phyloP scores from a whole-genome alignment of 2,888 invertebrate species.

The Oxycera nigricornis region DNA sequence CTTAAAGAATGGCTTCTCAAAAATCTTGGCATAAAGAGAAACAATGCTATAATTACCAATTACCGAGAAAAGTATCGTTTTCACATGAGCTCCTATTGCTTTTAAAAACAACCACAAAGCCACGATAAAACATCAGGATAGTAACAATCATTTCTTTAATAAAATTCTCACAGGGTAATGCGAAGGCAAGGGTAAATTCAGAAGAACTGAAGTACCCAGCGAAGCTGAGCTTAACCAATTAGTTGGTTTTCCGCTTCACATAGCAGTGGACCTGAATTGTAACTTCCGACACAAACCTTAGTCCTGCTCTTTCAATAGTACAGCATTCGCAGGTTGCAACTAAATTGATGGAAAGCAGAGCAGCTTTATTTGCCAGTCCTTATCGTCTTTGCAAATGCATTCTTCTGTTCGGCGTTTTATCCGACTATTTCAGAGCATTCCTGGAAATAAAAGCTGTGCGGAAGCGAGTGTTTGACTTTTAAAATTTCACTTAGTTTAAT shows the following conservation, averaged over 20 bases:
- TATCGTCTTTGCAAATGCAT: not conserved
- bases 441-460: not conserved
- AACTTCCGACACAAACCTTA: not conserved
- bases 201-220: not conserved
- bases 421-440: not conserved
- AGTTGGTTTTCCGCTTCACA: not conserved
- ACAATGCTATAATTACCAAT: no score
- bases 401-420: not conserved
- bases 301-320: not conserved
- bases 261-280: not conserved
- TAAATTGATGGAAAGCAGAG: not conserved
- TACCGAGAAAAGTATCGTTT: no score
- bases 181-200: no score
- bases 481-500: not conserved
- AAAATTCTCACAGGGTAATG: no score
- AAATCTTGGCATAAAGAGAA: no score
- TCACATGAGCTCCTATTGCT: no score
- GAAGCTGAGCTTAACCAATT: not conserved
- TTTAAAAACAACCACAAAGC: no score
- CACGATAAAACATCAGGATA: no score
- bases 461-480: not conserved
- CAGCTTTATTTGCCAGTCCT: not conserved
- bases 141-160: no score
- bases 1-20: no score
- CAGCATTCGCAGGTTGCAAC: not conserved